These are phyloP conservation scores for Callimorpha dominula DNA, from an alignment of 2,888 invertebrate genomes.

Conservation along the genomic window DNA sequence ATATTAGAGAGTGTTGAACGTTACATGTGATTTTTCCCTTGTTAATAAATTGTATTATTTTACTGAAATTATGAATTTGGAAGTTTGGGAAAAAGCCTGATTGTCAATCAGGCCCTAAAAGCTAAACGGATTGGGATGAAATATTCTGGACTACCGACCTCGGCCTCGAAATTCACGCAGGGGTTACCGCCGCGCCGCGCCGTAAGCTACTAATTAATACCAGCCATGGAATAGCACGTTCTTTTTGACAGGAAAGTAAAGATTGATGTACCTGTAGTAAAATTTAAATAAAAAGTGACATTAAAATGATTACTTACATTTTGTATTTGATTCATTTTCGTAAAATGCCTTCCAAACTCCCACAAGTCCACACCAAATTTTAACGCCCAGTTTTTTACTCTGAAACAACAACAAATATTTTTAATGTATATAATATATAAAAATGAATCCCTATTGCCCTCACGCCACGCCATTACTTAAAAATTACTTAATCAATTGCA, in stretches of 20 bases:
- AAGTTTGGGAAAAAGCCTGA: neutral
- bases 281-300: neutral
- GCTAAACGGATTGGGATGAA: neutral
- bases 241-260: neutral
- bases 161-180: neutral
- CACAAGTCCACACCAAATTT: slow-evolving; percentile 96
- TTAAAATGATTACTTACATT: slow-evolving; percentile 88
- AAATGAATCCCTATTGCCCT: neutral
- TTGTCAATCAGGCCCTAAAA: neutral
- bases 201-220: neutral
- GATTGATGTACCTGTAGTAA: neutral
- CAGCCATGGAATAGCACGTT: neutral
- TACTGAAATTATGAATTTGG: too few species aligned
- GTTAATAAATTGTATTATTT: too few species aligned
- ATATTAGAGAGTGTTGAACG: too few species aligned
- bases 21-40: neutral
- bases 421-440: neutral
- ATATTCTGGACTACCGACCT: neutral
- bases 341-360: slow-evolving; percentile 95
- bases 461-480: too few species aligned
- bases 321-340: slow-evolving; percentile 95
- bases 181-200: neutral
- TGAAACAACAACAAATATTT: slow-evolving; percentile 82
- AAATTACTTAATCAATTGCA: too few species aligned
- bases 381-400: slow-evolving; percentile 96